phyloP scores from a whole-genome alignment of 2,113 vertebrate genomes.

The Trogon melanurus region DNA sequence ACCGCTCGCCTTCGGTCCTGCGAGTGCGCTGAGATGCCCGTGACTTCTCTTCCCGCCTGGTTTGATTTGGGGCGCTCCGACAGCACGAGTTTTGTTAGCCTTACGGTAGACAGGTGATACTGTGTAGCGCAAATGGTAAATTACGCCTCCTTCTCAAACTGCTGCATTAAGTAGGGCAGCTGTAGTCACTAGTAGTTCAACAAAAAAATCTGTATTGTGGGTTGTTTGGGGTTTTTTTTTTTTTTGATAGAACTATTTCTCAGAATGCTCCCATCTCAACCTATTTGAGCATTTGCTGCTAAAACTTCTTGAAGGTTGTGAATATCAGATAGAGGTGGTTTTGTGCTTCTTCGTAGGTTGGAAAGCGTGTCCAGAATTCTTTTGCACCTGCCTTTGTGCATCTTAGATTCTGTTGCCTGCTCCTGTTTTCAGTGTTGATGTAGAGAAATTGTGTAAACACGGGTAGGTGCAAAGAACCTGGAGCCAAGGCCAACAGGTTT shows the following conservation, averaged over 20 bases:
- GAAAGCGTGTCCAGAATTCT: not conserved
- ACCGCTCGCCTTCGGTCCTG: fast-evolving
- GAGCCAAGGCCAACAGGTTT: not conserved
- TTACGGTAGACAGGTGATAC: fast-evolving
- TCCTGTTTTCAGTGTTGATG: not conserved
- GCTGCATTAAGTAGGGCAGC: not conserved
- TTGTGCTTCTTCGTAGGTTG: not conserved
- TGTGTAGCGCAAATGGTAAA: fast-evolving
- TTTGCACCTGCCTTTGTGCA: not conserved
- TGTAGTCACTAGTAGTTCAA: not conserved
- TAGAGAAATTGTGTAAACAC: not conserved
- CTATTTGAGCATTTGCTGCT: not conserved
- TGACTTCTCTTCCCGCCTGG: fast-evolving
- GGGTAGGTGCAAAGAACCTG: not conserved
- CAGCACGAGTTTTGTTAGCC: fast-evolving
- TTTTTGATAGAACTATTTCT: not conserved
- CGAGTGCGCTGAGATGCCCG: fast-evolving
- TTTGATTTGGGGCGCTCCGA: fast-evolving
- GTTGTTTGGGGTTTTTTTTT: no score
- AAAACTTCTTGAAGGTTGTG: not conserved
- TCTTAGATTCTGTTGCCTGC: not conserved
- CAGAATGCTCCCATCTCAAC: not conserved
- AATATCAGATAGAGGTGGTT: not conserved
- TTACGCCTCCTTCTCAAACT: not conserved
- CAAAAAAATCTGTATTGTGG: not conserved